phyloP scores from a whole-genome alignment of 2,113 vertebrate species.

The Catagonus wagneri region DNA sequence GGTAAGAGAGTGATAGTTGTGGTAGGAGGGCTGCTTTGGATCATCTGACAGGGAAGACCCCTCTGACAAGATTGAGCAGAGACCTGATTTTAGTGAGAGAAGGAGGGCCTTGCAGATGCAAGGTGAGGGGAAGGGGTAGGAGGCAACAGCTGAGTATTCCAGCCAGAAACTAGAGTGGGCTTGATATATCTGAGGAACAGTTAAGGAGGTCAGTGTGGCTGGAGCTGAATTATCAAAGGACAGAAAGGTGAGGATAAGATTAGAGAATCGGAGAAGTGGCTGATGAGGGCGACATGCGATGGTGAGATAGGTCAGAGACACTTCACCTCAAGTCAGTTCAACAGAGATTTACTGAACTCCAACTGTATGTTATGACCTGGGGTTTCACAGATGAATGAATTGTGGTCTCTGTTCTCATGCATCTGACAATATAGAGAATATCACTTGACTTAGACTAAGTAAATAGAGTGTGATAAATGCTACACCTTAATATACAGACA shows the following conservation, averaged over 20 bases:
- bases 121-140: neutral
- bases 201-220: neutral
- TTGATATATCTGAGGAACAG: neutral
- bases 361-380: neutral
- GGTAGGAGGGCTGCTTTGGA: neutral
- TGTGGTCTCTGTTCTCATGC: neutral
- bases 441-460: neutral
- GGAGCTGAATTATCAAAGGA: neutral
- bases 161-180: neutral
- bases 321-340: neutral
- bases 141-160: neutral
- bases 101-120: neutral
- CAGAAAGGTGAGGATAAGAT: neutral
- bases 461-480: neutral
- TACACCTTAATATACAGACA: conserved; percentile 16
- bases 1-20: neutral
- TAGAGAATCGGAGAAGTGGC: neutral
- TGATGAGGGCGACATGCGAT: neutral
- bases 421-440: neutral
- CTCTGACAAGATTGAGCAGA: neutral
- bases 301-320: neutral
- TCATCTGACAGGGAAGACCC: neutral
- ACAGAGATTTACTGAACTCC: neutral
- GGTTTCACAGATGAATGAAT: neutral
- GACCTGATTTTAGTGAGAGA: neutral